phyloP scores from a whole-genome alignment of 1,140 invertebrate species.

The Drosophila mauritiana region DNA sequence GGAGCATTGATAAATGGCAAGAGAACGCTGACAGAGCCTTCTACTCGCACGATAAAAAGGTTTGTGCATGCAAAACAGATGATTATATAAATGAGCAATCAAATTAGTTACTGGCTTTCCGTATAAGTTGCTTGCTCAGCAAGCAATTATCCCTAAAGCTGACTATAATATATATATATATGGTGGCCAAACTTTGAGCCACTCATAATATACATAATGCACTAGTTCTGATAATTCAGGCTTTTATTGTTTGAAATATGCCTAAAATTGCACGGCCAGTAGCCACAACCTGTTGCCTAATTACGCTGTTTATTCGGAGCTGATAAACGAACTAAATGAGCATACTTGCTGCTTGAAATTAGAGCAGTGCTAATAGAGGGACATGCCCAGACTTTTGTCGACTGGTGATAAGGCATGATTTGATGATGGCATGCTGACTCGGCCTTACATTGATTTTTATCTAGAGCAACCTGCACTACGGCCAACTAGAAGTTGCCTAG shows the following conservation, averaged over 20 bases:
- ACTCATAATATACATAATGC: neutral
- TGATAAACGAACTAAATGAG: slow-evolving; percentile 40
- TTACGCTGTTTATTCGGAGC: slow-evolving; percentile 36
- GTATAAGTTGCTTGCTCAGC: neutral
- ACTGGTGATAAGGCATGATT: slow-evolving; percentile 23
- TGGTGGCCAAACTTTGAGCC: neutral
- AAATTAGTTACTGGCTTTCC: neutral
- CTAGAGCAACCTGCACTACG: slow-evolving; percentile 26
- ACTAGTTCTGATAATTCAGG: neutral
- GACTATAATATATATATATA: neutral
- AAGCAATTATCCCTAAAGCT: neutral
- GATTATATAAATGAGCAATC: slow-evolving; percentile 8
- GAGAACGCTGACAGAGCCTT: neutral
- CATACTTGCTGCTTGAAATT: slow-evolving; percentile 52
- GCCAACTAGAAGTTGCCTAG: slow-evolving; percentile 28
- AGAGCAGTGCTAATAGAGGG: slow-evolving; percentile 59
- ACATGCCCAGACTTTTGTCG: neutral
- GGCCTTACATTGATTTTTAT: slow-evolving; percentile 66
- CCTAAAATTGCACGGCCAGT: neutral
- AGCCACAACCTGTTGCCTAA: slow-evolving; percentile 39
- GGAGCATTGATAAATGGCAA: slow-evolving; percentile 3
- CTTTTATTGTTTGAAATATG: neutral
- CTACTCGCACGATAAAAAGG: slow-evolving; percentile 1
- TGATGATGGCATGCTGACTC: slow-evolving; percentile 29
- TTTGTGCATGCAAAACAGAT: neutral